phyloP scores from a whole-genome alignment of 1,140 invertebrate species.

The Aphaenogaster floridana region DNA sequence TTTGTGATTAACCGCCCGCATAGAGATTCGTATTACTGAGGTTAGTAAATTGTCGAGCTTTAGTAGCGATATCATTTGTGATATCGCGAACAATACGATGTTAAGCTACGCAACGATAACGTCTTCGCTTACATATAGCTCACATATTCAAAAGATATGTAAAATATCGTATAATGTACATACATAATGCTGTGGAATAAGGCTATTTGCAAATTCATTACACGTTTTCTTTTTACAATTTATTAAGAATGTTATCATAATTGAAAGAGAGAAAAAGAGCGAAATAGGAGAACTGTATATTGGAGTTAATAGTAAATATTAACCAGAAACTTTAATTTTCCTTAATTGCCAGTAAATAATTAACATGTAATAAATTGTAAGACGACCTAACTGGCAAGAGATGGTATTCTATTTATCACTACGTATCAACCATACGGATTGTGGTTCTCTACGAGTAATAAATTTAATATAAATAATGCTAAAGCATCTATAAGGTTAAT shows the following conservation, averaged over 20 bases:
- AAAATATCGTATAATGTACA: not conserved
- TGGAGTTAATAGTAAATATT: not conserved
- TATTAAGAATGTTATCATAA: not conserved
- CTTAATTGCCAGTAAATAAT: too few relatives aligned
- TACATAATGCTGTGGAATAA: slow-evolving; percentile 4
- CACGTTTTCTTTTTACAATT: not conserved
- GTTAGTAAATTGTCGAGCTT: slow-evolving; percentile 24
- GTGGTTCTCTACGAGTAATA: too few relatives aligned
- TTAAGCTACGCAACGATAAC: slow-evolving; percentile 7
- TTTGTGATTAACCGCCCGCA: slow-evolving; percentile 27
- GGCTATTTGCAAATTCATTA: not conserved
- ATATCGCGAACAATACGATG: slow-evolving; percentile 19
- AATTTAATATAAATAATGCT: too few relatives aligned
- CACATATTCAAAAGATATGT: not conserved
- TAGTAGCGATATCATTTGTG: slow-evolving; percentile 22
- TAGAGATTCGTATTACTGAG: not conserved
- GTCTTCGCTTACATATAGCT: not conserved
- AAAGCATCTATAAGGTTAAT: too few relatives aligned
- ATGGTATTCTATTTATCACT: too few relatives aligned
- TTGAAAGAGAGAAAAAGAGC: not conserved
- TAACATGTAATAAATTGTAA: too few relatives aligned
- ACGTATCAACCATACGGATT: too few relatives aligned
- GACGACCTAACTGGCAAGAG: too few relatives aligned
- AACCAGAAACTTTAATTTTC: too few relatives aligned
- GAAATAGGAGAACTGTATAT: not conserved